Evolutionary conservation across 2,888 invertebrate genomes (phyloP).

Genomic region (Morpho helenor): DNA sequence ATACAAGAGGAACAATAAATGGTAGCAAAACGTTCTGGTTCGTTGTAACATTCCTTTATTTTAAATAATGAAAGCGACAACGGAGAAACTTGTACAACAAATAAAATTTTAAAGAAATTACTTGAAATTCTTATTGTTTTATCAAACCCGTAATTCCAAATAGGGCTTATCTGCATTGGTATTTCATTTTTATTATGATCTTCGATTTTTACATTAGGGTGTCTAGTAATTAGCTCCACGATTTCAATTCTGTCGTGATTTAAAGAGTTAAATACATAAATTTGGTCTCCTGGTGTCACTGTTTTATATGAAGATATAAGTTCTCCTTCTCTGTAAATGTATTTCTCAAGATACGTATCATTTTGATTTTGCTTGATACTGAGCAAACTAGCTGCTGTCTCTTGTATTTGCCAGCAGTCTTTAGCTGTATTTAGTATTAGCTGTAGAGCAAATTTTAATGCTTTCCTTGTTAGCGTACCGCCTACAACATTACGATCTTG

Average conservation of each 20-base stretch:
- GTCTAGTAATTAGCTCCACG: constrained; percentile 84
- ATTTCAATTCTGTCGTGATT: constrained; percentile 89
- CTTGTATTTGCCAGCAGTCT: constrained; percentile 67
- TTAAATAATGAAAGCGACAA: constrained; percentile 85
- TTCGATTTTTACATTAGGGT: constrained; percentile 85
- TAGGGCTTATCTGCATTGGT: constrained; percentile 58
- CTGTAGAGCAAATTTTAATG: constrained; percentile 91
- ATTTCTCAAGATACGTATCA: constrained; percentile 76
- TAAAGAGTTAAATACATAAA: constrained; percentile 91
- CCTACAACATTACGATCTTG: constrained; percentile 98
- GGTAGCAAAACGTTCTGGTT: constrained; percentile 49
- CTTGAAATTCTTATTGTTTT: constrained; percentile 52
- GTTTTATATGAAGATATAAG: constrained; percentile 60
- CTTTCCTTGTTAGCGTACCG: constrained; percentile 91
- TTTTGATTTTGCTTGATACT: constrained; percentile 87
- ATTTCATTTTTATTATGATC: constrained; percentile 81
- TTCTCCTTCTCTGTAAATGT: constrained; percentile 62
- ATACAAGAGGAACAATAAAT: constrained; percentile 53
- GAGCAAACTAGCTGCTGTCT: constrained; percentile 64
- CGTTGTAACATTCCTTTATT: constrained; percentile 59
- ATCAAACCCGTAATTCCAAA: constrained; percentile 54
- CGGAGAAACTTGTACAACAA: constrained; percentile 87
- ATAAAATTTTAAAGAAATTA: constrained; percentile 81
- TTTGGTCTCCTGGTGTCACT: constrained; percentile 78
- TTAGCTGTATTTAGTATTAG: constrained; percentile 64